Percentiles rank a stretch among this genome's conserved stretches.
phyloP scores from a whole-genome alignment of 2,113 vertebrate genomes.

The Melozone crissalis region DNA sequence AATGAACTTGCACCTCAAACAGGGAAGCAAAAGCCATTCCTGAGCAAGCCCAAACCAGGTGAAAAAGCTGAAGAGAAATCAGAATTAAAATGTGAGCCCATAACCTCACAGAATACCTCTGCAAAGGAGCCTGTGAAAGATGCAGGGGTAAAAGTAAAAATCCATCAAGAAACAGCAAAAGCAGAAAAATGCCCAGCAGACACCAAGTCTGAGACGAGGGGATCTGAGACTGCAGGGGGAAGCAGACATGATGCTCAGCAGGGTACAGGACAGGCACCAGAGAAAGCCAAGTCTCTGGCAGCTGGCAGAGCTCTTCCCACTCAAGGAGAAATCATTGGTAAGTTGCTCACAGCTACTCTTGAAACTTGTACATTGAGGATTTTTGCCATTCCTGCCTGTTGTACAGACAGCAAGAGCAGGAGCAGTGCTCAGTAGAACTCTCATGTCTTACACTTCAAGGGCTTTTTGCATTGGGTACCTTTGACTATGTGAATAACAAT shows the following conservation, averaged over 20 bases:
- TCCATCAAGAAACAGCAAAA: background rate
- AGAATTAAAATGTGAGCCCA: background rate
- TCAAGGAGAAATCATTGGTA: conserved; percentile 27
- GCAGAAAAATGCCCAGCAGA: background rate
- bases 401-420: background rate
- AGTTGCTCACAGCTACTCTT: background rate
- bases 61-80: conserved; percentile 17
- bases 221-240: background rate
- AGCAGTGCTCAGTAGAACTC: background rate
- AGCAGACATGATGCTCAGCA: background rate
- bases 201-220: background rate
- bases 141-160: background rate
- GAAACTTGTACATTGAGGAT: background rate
- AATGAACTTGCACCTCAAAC: background rate
- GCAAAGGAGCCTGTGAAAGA: background rate
- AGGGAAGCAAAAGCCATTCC: background rate
- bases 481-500: background rate
- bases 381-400: background rate
- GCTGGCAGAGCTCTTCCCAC: background rate
- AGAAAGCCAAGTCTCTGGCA: background rate
- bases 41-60: background rate
- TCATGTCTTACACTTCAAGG: background rate
- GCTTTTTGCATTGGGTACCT: background rate
- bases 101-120: background rate
- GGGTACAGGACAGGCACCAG: background rate